Base-by-base conservation (phyloP, 2,888 invertebrate genomes). In the Sarcophaga subvicina region DNA sequence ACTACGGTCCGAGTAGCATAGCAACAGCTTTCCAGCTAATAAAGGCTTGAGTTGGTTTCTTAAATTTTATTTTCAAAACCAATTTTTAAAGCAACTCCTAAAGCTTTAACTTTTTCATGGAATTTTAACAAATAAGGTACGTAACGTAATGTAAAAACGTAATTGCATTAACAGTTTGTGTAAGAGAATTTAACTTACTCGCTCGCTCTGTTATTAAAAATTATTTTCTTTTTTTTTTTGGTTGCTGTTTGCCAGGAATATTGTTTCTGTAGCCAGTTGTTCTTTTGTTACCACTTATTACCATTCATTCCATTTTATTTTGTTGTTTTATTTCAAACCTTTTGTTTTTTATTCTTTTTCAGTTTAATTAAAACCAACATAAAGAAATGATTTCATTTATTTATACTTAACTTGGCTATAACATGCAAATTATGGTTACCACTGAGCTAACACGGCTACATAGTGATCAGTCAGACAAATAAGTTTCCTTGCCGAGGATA, bases 341-440 rank as follows among this genome's bases (percentile, higher is more conserved):
- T 63, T 84, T 71, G 47, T 77, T 54, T 71, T 59, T 84, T 64
- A 22, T 64, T 77, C 3, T 8, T 1, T 84, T 80, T 37, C 45
- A 76, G 72, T 84, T 87, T 87, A 84, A 87, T 84, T 87, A 84
- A 84, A 87, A 80, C 63, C 80, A 85, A 72, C 79, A 79, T 82
- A 79, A 84, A 87, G 79, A 82, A 87, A 81, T 78, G 17, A 79
- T 82, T 87, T 76, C 79, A 76, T 76, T 76, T 81, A 79, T 84
- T 80, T 80, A 76, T 76, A 71, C 76, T 84, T 67, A 64, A 76
- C 71, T 85, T 80, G 76, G 49, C 76, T 69, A 69, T 63, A 81
- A 71, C 54, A 84, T 82, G 84, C 81, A 79, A 75, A 78, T 77
- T 73, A 70, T 75, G 25, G 63, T 25, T 22, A 66, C 72, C 49